A percentile compares a stretch with the other conserved stretches of the same genome.
These are phyloP conservation scores for Macrosteles quadrilineatus DNA, from an alignment of 1,140 invertebrate genomes.

Conservation along the genomic window DNA sequence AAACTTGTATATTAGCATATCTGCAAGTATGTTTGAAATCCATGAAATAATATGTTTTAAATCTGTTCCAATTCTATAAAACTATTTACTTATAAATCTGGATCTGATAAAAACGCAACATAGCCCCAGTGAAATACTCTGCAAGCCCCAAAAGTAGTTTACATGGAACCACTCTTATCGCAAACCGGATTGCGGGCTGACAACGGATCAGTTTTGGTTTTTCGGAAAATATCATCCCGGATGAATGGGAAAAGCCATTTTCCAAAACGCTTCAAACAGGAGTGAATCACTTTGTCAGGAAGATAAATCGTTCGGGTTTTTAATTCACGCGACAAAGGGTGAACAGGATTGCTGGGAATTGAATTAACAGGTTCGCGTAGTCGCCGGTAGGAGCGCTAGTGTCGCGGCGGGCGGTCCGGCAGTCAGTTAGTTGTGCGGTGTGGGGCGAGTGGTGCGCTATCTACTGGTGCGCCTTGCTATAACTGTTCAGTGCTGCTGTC, in stretches of 20 bases:
- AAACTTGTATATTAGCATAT: no score
- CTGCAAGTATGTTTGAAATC: no score
- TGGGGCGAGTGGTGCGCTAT: not conserved
- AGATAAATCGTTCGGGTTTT: constrained; percentile 19
- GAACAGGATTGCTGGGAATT: constrained; percentile 23
- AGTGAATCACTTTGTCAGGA: constrained; percentile 23
- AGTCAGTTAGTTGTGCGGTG: constrained; percentile 1
- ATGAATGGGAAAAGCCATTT: not conserved
- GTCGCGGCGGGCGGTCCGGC: not conserved
- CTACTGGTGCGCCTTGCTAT: no score
- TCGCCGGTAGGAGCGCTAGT: not conserved
- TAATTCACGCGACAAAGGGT: constrained; percentile 21
- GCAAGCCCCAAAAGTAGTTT: no score
- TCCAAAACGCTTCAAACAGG: constrained; percentile 20
- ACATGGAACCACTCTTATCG: not conserved
- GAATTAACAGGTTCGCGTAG: constrained; percentile 2
- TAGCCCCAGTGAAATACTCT: no score
- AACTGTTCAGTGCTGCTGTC: not conserved
- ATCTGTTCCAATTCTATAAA: no score
- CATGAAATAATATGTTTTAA: no score
- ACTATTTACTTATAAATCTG: no score
- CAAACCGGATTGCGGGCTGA: not conserved
- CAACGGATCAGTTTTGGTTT: not conserved
- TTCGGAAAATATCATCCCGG: constrained; percentile 7
- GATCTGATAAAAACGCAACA: no score